These are phyloP conservation scores for Geococcyx californianus DNA, from an alignment of 2,113 vertebrate species.

Conservation along the genomic window DNA sequence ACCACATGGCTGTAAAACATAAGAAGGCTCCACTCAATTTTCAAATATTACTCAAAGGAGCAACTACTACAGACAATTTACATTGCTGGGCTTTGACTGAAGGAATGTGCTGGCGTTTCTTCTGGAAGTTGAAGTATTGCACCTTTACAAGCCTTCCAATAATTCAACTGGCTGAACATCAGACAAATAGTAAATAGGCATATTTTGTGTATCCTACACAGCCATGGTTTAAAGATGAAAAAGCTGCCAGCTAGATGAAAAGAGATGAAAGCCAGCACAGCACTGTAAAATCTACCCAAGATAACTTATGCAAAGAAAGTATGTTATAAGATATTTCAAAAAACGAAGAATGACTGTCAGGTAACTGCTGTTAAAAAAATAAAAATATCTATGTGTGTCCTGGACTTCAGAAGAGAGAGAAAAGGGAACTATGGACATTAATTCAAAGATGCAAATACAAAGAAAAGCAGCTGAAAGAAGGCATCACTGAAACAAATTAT, in stretches of 20 bases:
- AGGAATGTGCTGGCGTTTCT: neutral
- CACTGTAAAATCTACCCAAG: neutral
- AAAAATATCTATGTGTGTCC: rapidly evolving
- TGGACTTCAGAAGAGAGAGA: neutral
- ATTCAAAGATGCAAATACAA: neutral
- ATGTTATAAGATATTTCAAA: neutral
- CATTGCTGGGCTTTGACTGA: neutral
- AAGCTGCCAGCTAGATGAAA: neutral
- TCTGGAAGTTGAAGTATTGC: neutral
- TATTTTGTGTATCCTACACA: neutral
- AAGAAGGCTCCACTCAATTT: neutral
- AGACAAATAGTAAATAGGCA: neutral
- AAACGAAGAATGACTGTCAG: neutral
- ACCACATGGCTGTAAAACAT: neutral
- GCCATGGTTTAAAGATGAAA: neutral
- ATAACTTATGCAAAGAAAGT: neutral
- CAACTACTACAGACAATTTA: neutral
- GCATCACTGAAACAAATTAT: neutral
- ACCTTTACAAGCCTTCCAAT: constrained; percentile 12
- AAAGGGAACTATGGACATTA: neutral
- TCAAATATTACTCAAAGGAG: neutral
- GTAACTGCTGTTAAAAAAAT: neutral
- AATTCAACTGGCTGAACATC: neutral
- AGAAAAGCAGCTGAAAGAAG: neutral
- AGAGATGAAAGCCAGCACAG: neutral